Evolutionary conservation across 53 echinoderm and acorn worm genomes (phyloP), one percentile per base, ranked within the genome.

Genomic region (Astropecten irregularis): DNA sequence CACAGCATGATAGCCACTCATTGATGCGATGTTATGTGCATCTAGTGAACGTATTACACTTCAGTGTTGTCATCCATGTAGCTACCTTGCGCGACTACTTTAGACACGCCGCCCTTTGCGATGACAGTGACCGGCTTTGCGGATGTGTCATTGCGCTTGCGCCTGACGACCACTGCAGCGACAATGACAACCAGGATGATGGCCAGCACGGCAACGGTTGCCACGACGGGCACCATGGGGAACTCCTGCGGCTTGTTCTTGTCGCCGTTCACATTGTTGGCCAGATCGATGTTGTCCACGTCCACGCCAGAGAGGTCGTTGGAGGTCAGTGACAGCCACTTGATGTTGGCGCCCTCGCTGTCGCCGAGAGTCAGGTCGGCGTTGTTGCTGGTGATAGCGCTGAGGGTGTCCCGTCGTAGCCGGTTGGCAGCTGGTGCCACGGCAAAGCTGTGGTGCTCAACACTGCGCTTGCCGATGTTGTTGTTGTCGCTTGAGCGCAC

Each of bases 61-160:
- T 97, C 97, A 35, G 97, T 97, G 82, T 94, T 99, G 67, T 94
- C 95, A 25, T 88, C 92, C 46, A 81, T 77, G 62, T 92, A 87
- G 20, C 49, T 42, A 27, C 68, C 82, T 16, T 81, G 74, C 19
- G 91, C 86, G 27, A 99, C 92, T 5, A 99, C 99, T 68, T 90
- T 82, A 20, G 90, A 83, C 55, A 59, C 66, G 20, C 99, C 92
- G 10, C 92, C 90, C 9, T 52, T 49, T 27, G 88, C 86, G 14
- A 89, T 73, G 1, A 92, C 88, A 1, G 87, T 87, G 25, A 82
- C 58, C 16, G 81, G 37, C 22, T 46, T 76, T 1, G 83, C 66
- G 3, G 70, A 20, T 14, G 51, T 48, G n/a, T 64, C 49, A 27
- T 72, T 64, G 68, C 94, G 91, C 39, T 89, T 50, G 7, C 88